Evolutionary conservation across 37 sponge, comb jelly and placozoan genomes (phyloP).

Genomic region (Corticium candelabrum): DNA sequence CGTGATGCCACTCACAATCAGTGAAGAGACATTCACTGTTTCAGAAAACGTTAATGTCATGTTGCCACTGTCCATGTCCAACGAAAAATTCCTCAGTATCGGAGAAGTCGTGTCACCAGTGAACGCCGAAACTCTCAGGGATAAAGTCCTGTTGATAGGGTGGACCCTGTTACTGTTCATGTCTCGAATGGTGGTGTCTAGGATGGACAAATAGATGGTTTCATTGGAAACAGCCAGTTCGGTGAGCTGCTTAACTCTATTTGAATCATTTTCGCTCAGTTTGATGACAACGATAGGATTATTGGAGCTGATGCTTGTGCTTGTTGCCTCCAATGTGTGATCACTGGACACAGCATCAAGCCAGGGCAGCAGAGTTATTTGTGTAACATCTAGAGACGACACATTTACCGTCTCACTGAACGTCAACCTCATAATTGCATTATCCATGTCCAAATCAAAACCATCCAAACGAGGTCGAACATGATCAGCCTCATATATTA

Average conservation of each 20-base stretch:
- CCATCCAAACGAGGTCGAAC: constrained; percentile 36
- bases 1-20: constrained; percentile 1
- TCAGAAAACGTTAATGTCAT: constrained; percentile 17
- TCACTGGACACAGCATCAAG: constrained; percentile 1
- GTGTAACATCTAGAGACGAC: constrained; percentile 16
- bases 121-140: constrained; percentile 17
- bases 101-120: constrained; percentile 15
- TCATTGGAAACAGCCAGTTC: constrained; percentile 1
- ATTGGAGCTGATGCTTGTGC: constrained; percentile 41
- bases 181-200: constrained; percentile 5
- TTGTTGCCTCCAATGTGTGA: constrained; percentile 2
- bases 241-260: constrained; percentile 11
- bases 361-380: constrained; percentile 5
- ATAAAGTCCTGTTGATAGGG: constrained; percentile 14
- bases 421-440: constrained; percentile 41
- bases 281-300: constrained; percentile 36
- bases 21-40: constrained; percentile 15
- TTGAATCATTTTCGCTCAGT: constrained; percentile 48
- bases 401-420: constrained; percentile 69
- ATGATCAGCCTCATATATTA: constrained; percentile 31
- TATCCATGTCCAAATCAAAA: constrained; percentile 64
- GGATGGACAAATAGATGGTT: constrained; percentile 8
- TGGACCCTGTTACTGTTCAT: constrained; percentile 20
- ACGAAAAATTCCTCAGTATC: background rate
- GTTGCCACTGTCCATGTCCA: constrained; percentile 14